Base-by-base conservation (phyloP, 2,113 vertebrate genomes). In the Halichoerus grypus region DNA sequence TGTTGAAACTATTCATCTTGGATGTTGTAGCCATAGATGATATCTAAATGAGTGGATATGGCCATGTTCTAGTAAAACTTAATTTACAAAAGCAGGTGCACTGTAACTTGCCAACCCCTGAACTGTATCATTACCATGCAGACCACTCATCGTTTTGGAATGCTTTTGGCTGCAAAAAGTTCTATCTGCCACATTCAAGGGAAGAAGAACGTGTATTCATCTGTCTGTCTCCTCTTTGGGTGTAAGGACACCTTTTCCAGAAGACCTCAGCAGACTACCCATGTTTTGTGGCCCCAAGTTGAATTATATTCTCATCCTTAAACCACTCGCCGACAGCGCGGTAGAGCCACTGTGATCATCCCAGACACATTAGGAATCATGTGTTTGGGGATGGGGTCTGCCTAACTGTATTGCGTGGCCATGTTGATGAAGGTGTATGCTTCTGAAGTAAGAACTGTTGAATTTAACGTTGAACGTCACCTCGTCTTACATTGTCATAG, bases 401-500 rank as follows among this genome's bases (percentile, higher is more conserved):
- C 24, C n/a, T 49, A 0, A 28, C 31, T 63, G 15, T 5, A 6
- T 84, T 4, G 0, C n/a, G 15, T 28, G 61, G 51, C 42, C 28
- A 1, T 31, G 39, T 22, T 33, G 42, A 39, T 28, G 33, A 80
- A 11, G 5, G 1, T 18, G 1, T 36, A 19, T 55, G 7, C 33
- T 85, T 84, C 10, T 65, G 24, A 87, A 49, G 21, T 31, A 16
- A 95, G 42, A 77, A 42, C 59, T 7, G 1, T 3, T 39, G 46
- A 86, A 55, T 55, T 21, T 14, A 42, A 14, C 7, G 1, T 88
- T 63, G 53, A 83, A 15, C 15, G 3, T 18, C 16, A 33, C 12
- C 16, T 46, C 26, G 33, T 49, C 0, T 82, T 90, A 4, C 1
- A 0, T 69, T 51, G 8, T 59, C 36, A 3, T 22, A 39, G 1